Conservation (phyloP, 2,797 vertebrate species). For the Syndactyla subalaris region DNA sequence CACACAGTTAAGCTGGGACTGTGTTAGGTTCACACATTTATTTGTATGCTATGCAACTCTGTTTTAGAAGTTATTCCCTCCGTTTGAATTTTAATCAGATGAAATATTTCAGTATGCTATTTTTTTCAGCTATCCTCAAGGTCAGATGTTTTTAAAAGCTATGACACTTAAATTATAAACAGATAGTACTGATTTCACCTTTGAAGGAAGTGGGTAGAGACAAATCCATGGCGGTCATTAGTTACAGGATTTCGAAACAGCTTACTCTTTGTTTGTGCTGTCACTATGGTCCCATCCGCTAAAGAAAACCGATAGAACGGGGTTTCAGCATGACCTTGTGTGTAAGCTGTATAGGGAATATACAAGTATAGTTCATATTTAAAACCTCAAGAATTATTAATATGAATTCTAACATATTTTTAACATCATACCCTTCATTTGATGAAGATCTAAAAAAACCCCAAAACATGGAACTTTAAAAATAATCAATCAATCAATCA, state of each 20-base stretch:
- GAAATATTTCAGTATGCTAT: not conserved
- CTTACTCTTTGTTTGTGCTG: constrained; percentile 94
- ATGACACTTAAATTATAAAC: not conserved
- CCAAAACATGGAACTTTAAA: not conserved
- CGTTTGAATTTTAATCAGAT: not conserved
- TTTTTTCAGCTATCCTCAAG: not conserved
- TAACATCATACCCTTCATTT: not conserved
- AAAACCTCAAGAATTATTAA: not conserved
- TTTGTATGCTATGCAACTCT: not conserved
- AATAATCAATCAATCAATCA: not conserved
- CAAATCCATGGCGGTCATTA: constrained; percentile 90
- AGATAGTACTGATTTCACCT: constrained; percentile 78
- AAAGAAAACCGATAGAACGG: constrained; percentile 93
- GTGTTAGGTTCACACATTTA: not conserved
- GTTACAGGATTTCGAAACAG: constrained; percentile 89
- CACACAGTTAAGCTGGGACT: not conserved
- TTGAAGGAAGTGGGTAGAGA: constrained; percentile 95
- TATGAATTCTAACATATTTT: not conserved
- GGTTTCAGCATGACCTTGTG: constrained; percentile 93
- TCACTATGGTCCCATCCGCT: constrained; percentile 94
- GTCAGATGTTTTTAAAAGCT: not conserved
- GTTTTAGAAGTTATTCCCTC: not conserved
- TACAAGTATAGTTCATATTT: not conserved
- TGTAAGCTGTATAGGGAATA: constrained; percentile 81
- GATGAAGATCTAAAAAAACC: not conserved